Percentiles rank a stretch among this genome's conserved stretches.
phyloP scores from a whole-genome alignment of 2,797 vertebrate species.

The Paratrypauchen microcephalus region DNA sequence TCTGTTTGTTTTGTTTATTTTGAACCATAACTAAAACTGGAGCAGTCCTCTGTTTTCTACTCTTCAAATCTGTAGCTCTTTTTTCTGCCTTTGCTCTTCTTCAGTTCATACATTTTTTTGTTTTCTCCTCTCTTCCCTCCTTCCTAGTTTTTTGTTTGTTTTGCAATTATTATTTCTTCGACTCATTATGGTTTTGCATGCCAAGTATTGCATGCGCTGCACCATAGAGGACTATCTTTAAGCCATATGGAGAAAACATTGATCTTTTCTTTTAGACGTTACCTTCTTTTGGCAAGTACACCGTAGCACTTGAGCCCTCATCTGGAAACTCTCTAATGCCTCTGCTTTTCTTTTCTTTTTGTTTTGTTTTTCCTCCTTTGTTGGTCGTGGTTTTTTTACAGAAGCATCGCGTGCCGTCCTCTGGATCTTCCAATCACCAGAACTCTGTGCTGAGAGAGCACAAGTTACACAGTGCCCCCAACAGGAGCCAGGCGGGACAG shows the following conservation, averaged over 20 bases:
- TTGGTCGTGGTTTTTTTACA: slow-evolving; percentile 79
- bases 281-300: slow-evolving; percentile 80
- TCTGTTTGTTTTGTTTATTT: slow-evolving; percentile 79
- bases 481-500: slow-evolving; percentile 73
- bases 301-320: slow-evolving; percentile 64
- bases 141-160: slow-evolving; percentile 78
- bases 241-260: slow-evolving; percentile 82
- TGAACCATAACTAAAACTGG: slow-evolving; percentile 77
- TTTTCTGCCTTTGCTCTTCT: slow-evolving; percentile 76
- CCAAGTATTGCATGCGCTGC: slow-evolving; percentile 98
- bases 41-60: slow-evolving; percentile 80
- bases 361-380: slow-evolving; percentile 63
- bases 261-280: slow-evolving; percentile 83
- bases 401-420: slow-evolving; percentile 80
- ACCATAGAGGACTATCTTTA: slow-evolving; percentile 94
- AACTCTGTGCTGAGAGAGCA: slow-evolving; percentile 73
- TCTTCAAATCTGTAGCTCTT: slow-evolving; percentile 76
- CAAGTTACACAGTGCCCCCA: slow-evolving; percentile 70
- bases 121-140: slow-evolving; percentile 75
- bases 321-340: slow-evolving; percentile 75
- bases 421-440: slow-evolving; percentile 67
- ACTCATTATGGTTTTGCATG: slow-evolving; percentile 94
- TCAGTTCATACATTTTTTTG: slow-evolving; percentile 76
- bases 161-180: slow-evolving; percentile 77
- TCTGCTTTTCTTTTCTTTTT: slow-evolving; percentile 68